Evolutionary conservation across 2,888 invertebrate species (phyloP).

Genomic region (Aspidiotus rigidus): DNA sequence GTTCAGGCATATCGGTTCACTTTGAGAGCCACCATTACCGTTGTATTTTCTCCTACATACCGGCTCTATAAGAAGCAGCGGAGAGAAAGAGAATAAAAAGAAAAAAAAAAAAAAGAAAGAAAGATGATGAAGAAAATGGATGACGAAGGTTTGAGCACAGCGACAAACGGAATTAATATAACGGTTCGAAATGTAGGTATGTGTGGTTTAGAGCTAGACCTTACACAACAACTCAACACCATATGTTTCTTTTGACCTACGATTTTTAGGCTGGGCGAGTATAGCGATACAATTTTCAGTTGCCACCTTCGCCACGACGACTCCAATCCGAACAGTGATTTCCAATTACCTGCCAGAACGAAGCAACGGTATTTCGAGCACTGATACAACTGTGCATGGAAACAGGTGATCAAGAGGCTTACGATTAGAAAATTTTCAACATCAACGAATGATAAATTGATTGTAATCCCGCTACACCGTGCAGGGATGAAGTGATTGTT

Average conservation of each 20-base stretch:
- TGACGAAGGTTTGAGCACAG: not conserved
- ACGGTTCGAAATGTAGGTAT: conserved; percentile 6
- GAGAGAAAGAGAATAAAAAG: not conserved
- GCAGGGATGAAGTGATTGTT: no score
- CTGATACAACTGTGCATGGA: no score
- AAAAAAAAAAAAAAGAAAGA: not conserved
- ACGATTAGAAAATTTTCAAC: no score
- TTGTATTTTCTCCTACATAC: not conserved
- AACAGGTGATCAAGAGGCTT: no score
- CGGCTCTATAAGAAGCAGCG: not conserved
- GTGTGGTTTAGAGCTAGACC: not conserved
- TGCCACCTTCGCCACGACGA: not conserved
- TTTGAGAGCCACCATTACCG: conserved; percentile 12
- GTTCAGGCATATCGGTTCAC: conserved; percentile 7
- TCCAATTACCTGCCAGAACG: conserved; percentile 2
- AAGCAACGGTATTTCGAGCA: not conserved
- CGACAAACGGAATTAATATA: conserved; percentile 27
- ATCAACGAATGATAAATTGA: no score
- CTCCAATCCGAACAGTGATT: conserved; percentile 2
- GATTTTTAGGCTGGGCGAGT: not conserved
- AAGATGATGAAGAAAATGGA: not conserved
- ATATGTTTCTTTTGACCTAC: conserved; percentile 16
- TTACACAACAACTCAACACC: not conserved
- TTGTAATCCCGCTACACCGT: no score
- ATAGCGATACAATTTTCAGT: not conserved